A percentile compares a stretch with the other conserved stretches of the same genome.
Conservation (phyloP, 92 coral and sea anemone species). For the Epizoanthus rinbou region DNA sequence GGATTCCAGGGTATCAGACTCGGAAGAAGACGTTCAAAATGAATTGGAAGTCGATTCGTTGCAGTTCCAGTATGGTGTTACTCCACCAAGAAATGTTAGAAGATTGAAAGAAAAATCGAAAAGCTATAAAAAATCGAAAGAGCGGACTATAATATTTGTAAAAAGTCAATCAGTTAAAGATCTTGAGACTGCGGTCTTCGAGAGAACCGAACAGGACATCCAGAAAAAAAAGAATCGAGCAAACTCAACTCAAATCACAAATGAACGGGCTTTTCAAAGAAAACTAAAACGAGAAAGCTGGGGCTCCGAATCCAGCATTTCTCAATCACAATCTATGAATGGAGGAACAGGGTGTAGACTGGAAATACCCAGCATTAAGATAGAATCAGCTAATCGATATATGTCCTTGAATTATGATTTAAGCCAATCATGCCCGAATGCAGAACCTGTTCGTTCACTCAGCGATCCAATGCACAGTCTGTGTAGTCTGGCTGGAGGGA, state of each 20-base stretch:
- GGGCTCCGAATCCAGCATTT: constrained; percentile 49
- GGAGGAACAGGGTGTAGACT: constrained; percentile 52
- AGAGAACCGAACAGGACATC: constrained; percentile 61
- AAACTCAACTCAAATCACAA: constrained; percentile 56
- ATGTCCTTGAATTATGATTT: constrained; percentile 79
- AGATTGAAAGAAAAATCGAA: constrained; percentile 67
- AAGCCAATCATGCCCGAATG: constrained; percentile 50
- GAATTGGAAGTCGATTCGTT: constrained; percentile 46
- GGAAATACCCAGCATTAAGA: constrained; percentile 78
- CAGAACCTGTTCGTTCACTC: constrained; percentile 63
- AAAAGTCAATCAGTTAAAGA: constrained; percentile 56
- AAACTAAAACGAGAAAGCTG: constrained; percentile 70
- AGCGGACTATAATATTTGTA: constrained; percentile 27
- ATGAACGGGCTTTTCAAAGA: constrained; percentile 78
- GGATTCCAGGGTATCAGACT: constrained; percentile 45
- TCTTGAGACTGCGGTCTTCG: constrained; percentile 29
- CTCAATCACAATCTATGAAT: constrained; percentile 31
- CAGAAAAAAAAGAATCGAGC: constrained; percentile 69
- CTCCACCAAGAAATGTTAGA: constrained; percentile 88
- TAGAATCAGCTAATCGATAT: constrained; percentile 71
- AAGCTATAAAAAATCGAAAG: constrained; percentile 54
- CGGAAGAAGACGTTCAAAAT: constrained; percentile 60
- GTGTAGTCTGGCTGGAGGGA: constrained; percentile 21
- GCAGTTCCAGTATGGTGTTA: constrained; percentile 55
- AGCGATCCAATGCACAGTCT: constrained; percentile 64